Evolutionary conservation across 2,113 vertebrate species (phyloP).

Genomic region (Phyllostomus hastatus): DNA sequence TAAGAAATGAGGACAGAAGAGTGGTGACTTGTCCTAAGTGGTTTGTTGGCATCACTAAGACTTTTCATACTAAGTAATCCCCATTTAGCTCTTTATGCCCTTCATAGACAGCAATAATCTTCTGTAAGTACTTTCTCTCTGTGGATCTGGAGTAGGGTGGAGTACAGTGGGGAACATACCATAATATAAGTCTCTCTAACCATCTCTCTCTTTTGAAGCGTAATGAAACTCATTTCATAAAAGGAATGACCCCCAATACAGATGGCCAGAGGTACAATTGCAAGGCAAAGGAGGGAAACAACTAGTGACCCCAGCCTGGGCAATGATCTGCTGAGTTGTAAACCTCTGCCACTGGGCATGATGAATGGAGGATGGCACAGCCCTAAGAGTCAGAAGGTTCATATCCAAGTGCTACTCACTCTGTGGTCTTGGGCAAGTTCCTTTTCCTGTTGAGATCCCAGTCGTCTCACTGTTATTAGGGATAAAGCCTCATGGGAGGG

Average conservation of each 20-base stretch:
- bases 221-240: neutral
- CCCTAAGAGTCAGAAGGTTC: neutral
- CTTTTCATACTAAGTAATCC: conserved; percentile 41
- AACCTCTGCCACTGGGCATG: neutral
- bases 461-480: neutral
- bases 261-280: neutral
- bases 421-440: neutral
- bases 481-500: neutral
- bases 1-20: conserved; percentile 29
- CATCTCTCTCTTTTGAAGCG: neutral
- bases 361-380: neutral
- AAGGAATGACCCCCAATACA: neutral
- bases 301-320: neutral
- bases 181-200: neutral
- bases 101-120: neutral
- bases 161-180: neutral
- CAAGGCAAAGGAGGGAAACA: neutral
- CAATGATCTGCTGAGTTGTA: neutral
- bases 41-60: conserved; percentile 42
- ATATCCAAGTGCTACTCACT: neutral
- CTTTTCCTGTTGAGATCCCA: neutral
- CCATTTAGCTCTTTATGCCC: neutral
- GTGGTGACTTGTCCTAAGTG: conserved; percentile 54
- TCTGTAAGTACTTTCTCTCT: neutral
- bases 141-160: neutral